Base-by-base conservation (phyloP, 2,797 vertebrate species). In the Sebastes baramenuke region DNA sequence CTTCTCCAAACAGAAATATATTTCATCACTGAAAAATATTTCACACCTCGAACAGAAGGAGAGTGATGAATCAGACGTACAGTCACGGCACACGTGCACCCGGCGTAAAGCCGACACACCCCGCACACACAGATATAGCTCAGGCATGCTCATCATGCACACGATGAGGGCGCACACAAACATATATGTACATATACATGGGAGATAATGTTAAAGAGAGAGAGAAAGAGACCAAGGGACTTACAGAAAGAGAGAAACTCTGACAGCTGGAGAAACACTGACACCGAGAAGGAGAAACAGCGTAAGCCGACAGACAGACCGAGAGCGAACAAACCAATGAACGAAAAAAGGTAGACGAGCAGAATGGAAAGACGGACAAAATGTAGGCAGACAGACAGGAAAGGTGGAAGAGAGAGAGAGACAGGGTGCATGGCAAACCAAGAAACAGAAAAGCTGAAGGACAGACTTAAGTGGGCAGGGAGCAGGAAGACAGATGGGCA, bases 261-360 rank as follows among this genome's bases (percentile, higher is more conserved):
- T 95, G 94, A 94, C 94, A 94, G 93, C 94, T 91, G 79, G 94
- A 93, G 88, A 94, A 92, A 93, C 94, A 94, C 94, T 95, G 90
- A 92, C 81, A 81, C 73, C 78, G 81, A 94, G 88, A 92, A 93
- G 87, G 83, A 91, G 58, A 86, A 92, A 88, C 78, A 87, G 82
- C 14, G 14, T 92, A 81, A 91, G 86, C 85, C 9, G 59, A 88
- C 84, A 65, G 81, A 92, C 60, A 46, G 34, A 38, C 12, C 36
- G 36, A 85, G 72, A 89, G 81, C 71, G 80, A 84, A 87, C 52
- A 56, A 83, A 87, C 16, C 66, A 30, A 69, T 12, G 52, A 8
- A 46, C 30, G 69, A 60, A 74, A 60, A 74, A 68, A 79, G 75
- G 59, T 49, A 78, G 62, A 75, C 38, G 3, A 34, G 59, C 38